Conservation (phyloP, 2,888 invertebrate genomes). For the Lathronympha strigana region DNA sequence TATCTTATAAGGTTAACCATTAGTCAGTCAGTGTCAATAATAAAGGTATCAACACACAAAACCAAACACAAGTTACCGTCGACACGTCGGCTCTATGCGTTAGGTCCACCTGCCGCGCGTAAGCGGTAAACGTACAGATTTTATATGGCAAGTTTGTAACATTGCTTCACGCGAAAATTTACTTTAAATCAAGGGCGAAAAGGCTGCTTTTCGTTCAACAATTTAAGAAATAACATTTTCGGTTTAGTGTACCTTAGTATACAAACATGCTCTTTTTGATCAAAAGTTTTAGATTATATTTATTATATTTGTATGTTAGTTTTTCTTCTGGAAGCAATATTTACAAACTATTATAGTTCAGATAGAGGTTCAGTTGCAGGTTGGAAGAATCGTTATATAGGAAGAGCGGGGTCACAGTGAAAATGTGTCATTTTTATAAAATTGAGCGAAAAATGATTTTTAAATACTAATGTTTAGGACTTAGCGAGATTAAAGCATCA, state of each 20-base stretch:
- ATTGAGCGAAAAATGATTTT: slow-evolving; percentile 21
- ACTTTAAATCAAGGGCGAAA: neutral
- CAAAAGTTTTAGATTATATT: too few relatives aligned
- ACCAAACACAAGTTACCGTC: slow-evolving; percentile 73
- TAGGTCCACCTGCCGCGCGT: slow-evolving; percentile 83
- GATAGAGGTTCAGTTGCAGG: slow-evolving; percentile 36
- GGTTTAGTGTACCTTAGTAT: too few relatives aligned
- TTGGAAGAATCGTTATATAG: slow-evolving; percentile 31
- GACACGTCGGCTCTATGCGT: slow-evolving; percentile 78
- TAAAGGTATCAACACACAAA: slow-evolving; percentile 57
- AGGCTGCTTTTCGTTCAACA: neutral
- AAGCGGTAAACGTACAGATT: slow-evolving; percentile 75
- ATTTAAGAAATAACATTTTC: too few relatives aligned
- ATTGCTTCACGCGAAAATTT: slow-evolving; percentile 41
- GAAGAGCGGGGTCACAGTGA: slow-evolving; percentile 31
- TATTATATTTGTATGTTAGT: slow-evolving; percentile 13
- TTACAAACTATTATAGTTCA: slow-evolving; percentile 23
- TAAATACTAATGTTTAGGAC: too few relatives aligned
- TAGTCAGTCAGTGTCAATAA: slow-evolving; percentile 1
- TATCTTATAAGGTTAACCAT: neutral
- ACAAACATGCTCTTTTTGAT: too few relatives aligned
- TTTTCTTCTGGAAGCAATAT: slow-evolving; percentile 42
- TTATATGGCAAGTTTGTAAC: slow-evolving; percentile 50
- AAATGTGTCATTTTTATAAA: slow-evolving; percentile 20
- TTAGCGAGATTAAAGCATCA: too few relatives aligned